Evolutionary conservation across 2,888 invertebrate genomes (phyloP).

Genomic region (Bembecia ichneumoniformis): DNA sequence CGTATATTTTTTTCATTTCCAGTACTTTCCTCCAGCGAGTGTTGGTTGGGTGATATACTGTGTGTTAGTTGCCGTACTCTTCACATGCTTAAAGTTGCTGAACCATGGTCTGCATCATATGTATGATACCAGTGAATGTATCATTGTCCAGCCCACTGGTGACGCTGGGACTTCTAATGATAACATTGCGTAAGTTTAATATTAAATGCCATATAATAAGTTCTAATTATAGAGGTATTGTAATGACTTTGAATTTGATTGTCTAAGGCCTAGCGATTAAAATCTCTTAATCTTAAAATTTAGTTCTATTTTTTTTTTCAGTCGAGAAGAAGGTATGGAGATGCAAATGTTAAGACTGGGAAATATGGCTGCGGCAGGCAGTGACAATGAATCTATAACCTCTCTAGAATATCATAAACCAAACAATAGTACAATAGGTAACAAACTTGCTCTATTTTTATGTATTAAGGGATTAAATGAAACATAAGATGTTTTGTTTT

Average conservation of each 20-base stretch:
- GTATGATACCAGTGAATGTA: slow-evolving; percentile 94
- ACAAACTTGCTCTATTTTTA: neutral
- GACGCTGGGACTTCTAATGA: slow-evolving; percentile 64
- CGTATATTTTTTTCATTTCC: slow-evolving; percentile 27
- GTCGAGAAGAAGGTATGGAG: slow-evolving; percentile 87
- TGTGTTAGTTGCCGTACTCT: slow-evolving; percentile 82
- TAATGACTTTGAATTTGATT: no score
- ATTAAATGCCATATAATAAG: neutral
- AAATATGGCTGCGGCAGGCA: slow-evolving; percentile 56
- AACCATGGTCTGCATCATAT: slow-evolving; percentile 93
- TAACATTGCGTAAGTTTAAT: slow-evolving; percentile 54
- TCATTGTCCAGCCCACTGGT: slow-evolving; percentile 59
- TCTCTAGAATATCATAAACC: slow-evolving; percentile 76
- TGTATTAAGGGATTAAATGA: neutral
- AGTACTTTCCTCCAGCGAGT: slow-evolving; percentile 90
- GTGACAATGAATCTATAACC: slow-evolving; percentile 76
- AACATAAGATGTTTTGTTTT: neutral
- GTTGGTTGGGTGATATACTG: slow-evolving; percentile 92
- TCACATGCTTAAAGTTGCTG: slow-evolving; percentile 86
- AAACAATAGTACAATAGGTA: slow-evolving; percentile 78
- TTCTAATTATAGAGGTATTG: neutral
- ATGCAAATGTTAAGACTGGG: slow-evolving; percentile 77
- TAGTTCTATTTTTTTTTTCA: slow-evolving; percentile 27
- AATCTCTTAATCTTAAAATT: no score
- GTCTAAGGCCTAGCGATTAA: no score